Evolutionary conservation across 2,888 invertebrate genomes (phyloP).

Genomic region (Suillia variegata): DNA sequence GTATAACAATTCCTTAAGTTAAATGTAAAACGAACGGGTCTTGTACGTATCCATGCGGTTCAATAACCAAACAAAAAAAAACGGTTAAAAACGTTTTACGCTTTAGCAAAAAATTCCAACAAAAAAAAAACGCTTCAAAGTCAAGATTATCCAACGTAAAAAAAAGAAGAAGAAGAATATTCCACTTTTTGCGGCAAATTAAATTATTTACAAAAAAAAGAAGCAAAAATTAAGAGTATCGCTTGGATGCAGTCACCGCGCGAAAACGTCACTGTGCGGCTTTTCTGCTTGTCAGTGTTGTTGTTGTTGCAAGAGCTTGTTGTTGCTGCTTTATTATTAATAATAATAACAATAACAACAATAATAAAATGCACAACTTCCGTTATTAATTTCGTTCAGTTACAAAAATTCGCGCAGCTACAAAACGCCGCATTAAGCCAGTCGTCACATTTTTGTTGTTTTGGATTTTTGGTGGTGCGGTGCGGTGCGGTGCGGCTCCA

Average conservation of each 20-base stretch:
- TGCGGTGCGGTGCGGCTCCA: too few species aligned
- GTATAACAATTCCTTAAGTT: too few species aligned
- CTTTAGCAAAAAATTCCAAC: background rate
- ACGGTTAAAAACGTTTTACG: background rate
- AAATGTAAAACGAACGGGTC: too few species aligned
- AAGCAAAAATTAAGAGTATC: too few species aligned
- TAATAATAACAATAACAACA: too few species aligned
- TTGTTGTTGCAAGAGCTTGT: constrained; percentile 41
- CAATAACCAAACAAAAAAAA: background rate
- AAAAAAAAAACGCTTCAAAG: background rate
- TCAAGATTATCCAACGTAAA: constrained; percentile 3
- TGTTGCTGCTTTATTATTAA: constrained; percentile 47
- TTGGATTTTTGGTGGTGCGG: too few species aligned
- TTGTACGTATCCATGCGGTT: background rate
- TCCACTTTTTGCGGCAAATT: too few species aligned
- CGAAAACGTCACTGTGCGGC: background rate
- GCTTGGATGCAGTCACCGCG: constrained; percentile 26
- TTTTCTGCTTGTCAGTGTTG: constrained; percentile 23
- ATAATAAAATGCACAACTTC: constrained; percentile 60
- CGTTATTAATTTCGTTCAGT: constrained; percentile 57
- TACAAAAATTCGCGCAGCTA: constrained; percentile 30
- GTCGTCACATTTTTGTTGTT: too few species aligned
- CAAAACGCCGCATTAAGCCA: too few species aligned
- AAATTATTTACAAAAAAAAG: too few species aligned
- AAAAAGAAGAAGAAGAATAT: too few species aligned